These are phyloP conservation scores for Tylochromis polylepis DNA, from an alignment of 2,113 vertebrate species.

Conservation along the genomic window DNA sequence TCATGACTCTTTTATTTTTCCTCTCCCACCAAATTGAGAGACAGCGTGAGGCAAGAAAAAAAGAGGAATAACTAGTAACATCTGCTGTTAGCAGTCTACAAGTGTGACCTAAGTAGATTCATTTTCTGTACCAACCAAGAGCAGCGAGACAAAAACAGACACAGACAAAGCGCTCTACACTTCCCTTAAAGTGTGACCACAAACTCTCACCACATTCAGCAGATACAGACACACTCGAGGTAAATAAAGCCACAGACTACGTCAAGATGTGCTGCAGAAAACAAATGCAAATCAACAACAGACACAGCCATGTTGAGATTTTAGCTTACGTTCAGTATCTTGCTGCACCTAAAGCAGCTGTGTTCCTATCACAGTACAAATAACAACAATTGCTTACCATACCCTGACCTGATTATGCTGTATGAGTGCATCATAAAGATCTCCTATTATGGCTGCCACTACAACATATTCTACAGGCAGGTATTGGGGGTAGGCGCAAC, in stretches of 20 bases:
- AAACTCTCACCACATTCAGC: background rate
- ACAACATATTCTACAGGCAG: background rate
- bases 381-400: background rate
- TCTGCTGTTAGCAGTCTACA: background rate
- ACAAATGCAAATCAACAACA: background rate
- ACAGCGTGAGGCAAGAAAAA: background rate
- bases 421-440: background rate
- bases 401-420: background rate
- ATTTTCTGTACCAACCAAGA: background rate
- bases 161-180: background rate
- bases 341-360: background rate
- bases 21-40: background rate
- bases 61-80: background rate
- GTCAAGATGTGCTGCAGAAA: background rate
- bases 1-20: background rate
- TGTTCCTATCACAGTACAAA: background rate
- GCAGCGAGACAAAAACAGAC: background rate
- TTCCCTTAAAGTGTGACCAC: conserved; percentile 7
- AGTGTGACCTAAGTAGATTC: background rate
- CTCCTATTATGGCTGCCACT: background rate
- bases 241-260: background rate
- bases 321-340: background rate
- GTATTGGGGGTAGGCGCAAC: background rate
- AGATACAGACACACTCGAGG: background rate
- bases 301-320: background rate